These are phyloP conservation scores for Diabrotica undecimpunctata DNA, from an alignment of 1,140 invertebrate species.

Conservation along the genomic window DNA sequence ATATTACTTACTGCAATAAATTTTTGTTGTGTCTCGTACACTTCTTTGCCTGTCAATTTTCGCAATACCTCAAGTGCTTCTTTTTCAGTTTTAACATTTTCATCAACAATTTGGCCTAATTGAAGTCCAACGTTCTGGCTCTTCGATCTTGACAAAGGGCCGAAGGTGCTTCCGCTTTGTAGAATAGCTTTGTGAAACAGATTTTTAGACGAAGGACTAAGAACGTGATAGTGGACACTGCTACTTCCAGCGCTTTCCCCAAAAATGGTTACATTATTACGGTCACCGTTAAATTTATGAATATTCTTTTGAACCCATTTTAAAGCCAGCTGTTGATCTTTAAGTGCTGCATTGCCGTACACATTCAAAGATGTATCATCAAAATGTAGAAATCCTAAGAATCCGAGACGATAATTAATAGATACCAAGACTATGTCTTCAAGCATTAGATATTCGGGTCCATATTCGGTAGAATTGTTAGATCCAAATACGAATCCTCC, in stretches of 20 bases:
- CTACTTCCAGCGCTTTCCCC: constrained; percentile 54
- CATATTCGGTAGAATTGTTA: constrained; percentile 52
- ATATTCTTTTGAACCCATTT: constrained; percentile 59
- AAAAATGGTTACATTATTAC: constrained; percentile 47
- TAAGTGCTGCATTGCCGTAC: constrained; percentile 61
- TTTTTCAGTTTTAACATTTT: constrained; percentile 1
- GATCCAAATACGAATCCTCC: constrained; percentile 59
- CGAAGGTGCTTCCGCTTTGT: constrained; percentile 57
- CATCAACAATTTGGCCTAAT: neutral
- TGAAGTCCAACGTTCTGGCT: neutral
- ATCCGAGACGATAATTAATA: no score
- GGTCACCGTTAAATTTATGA: constrained; percentile 51
- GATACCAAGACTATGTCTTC: constrained; percentile 52
- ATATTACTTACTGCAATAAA: neutral
- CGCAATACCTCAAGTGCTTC: constrained; percentile 6
- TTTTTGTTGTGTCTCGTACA: neutral
- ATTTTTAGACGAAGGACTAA: constrained; percentile 36
- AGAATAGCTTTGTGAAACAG: constrained; percentile 59
- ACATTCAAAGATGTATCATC: constrained; percentile 46
- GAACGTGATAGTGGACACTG: constrained; percentile 36
- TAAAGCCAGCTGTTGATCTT: constrained; percentile 57
- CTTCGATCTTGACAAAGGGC: constrained; percentile 44
- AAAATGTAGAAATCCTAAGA: constrained; percentile 44
- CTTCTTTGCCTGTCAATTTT: neutral
- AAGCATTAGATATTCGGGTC: constrained; percentile 63